Base-by-base conservation (phyloP, 2,888 invertebrate genomes). In the Scaptomyza cyrtandrae region DNA sequence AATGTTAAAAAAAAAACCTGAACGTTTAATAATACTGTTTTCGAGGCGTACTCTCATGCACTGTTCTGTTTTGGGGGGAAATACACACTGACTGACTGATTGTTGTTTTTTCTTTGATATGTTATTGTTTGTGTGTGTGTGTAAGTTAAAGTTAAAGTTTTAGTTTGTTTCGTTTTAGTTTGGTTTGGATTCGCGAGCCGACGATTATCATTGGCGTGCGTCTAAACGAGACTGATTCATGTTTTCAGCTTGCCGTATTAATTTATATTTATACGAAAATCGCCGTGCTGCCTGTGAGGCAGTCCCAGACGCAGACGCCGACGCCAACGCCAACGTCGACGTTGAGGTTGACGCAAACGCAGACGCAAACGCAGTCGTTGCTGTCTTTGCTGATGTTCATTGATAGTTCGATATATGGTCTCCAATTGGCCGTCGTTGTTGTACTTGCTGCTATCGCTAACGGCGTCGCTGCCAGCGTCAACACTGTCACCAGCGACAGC, bases 241-340 rank as follows among this genome's bases (percentile, higher is more conserved):
- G 70, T 46, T 76, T 74, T 67, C 71, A 60, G 73, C 67, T 65
- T 62, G 66, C 55, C 79, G 67, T 67, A 68, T 76, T 75, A 77
- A 84, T 86, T 88, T 88, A 83, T 85, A 86, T 86, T 82, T 84
- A 86, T 88, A 84, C 85, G 60, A 78, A 82, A 85, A 82, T 64
- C 65, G 72, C 53, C 14, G 52, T 14, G 45, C 71, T 59, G 66
- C 63, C 50, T 74, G 70, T 77, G 71, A 65, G 85, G 73, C 80
- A 73, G 82, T 71, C 81, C 80, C 75, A 76, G 65, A 60, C 67
- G 50, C 49, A 60, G 62, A 60, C 71, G 67, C 50, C 45, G 45
- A 33, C 74, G 55, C 44, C 10, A 44, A 11, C 41, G 59, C 3
- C 9, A 19, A 2, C 44, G 44, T 2, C 1, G n/a, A n/a, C 48